phyloP scores from a whole-genome alignment of 2,888 invertebrate species.

The Pollenia griseotomentosa region DNA sequence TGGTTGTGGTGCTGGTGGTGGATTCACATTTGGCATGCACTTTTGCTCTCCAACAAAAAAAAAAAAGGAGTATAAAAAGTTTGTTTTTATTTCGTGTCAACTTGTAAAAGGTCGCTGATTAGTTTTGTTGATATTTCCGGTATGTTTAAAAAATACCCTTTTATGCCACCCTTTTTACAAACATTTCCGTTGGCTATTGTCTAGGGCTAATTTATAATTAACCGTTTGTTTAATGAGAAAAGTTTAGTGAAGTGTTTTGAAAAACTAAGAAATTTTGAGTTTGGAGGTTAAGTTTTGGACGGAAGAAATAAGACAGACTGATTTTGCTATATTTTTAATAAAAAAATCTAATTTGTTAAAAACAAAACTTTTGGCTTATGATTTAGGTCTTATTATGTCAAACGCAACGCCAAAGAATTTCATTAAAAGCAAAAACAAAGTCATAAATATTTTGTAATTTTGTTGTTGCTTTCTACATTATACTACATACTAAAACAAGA shows the following conservation, averaged over 20 bases:
- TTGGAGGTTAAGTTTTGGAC: not conserved
- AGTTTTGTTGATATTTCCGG: conserved; percentile 70
- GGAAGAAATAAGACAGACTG: not conserved
- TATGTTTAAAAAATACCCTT: conserved; percentile 51
- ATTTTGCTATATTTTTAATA: no score
- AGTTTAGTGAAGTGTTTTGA: conserved; percentile 18
- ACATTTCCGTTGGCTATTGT: conserved; percentile 59
- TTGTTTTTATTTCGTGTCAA: conserved; percentile 59
- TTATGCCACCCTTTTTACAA: conserved; percentile 17
- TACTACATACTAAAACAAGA: no score
- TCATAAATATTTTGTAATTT: no score
- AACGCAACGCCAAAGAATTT: no score
- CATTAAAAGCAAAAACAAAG: no score
- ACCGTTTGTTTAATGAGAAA: conserved; percentile 22
- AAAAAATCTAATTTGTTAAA: no score
- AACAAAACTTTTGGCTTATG: no score
- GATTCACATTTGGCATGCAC: conserved; percentile 50
- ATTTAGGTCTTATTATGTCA: no score
- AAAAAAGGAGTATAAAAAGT: conserved; percentile 16
- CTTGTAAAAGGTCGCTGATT: conserved; percentile 65
- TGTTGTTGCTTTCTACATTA: no score
- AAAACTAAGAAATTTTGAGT: not conserved
- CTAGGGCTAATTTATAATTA: conserved; percentile 36
- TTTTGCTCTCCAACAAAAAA: conserved; percentile 4
- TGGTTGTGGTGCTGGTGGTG: conserved; percentile 32